Percentiles rank a stretch among this genome's conserved stretches.
Conservation (phyloP, 2,888 invertebrate genomes). For the Cosmia pyralina region DNA sequence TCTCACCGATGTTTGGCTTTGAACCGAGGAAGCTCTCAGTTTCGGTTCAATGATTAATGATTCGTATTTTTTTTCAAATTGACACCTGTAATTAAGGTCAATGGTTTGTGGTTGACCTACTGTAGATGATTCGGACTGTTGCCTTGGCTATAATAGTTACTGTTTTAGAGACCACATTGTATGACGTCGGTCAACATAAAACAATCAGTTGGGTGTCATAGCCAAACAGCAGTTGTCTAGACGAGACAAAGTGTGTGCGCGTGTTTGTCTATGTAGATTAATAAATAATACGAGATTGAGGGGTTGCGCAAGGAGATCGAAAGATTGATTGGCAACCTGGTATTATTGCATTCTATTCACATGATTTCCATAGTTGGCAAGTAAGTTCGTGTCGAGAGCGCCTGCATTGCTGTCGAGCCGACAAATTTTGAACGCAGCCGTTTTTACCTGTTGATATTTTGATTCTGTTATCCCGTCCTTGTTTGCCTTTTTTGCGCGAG, state of each 20-base stretch:
- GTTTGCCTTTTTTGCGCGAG: constrained; percentile 6
- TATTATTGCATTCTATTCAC: constrained; percentile 77
- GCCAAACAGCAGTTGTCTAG: constrained; percentile 69
- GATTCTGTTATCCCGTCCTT: constrained; percentile 8
- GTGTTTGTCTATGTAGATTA: constrained; percentile 70
- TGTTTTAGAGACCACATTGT: constrained; percentile 38
- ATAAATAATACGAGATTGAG: constrained; percentile 81
- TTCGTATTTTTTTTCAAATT: constrained; percentile 52
- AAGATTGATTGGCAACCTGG: constrained; percentile 82
- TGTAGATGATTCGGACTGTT: constrained; percentile 44
- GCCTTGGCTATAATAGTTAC: constrained; percentile 65
- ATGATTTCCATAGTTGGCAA: constrained; percentile 81
- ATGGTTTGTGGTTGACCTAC: constrained; percentile 49
- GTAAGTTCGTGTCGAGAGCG: constrained; percentile 64
- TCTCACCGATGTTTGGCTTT: constrained; percentile 69
- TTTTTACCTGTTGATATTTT: constrained; percentile 19
- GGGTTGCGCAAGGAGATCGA: constrained; percentile 77
- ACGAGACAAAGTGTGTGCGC: constrained; percentile 71
- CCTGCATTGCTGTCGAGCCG: constrained; percentile 77
- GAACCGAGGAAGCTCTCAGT: constrained; percentile 64
- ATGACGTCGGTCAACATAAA: constrained; percentile 63
- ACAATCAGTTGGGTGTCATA: constrained; percentile 66
- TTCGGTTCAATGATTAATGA: constrained; percentile 55
- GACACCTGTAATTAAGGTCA: constrained; percentile 60
- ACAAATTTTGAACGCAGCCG: constrained; percentile 70